Base-by-base conservation (phyloP, 2,113 vertebrate genomes). In the Alethe diademata region DNA sequence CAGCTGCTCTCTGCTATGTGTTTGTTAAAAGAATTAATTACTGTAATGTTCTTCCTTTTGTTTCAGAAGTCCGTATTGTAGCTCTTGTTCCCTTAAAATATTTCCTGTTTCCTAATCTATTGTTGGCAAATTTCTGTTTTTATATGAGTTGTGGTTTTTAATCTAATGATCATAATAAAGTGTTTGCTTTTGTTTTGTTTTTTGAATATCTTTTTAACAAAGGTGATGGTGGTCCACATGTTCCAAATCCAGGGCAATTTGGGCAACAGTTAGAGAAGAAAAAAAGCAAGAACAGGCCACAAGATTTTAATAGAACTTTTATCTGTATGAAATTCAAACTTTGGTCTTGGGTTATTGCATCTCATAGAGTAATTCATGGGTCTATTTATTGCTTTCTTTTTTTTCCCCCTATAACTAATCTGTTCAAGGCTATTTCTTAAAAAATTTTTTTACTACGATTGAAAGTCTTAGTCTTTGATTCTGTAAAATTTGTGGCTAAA, bases 41-140 rank as follows among this genome's bases (percentile, higher is more conserved):
- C 78, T 82, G 19, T 81, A 35, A 50, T 75, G 70, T 91, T 95
- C 61, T 96, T 91, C 71, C 91, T 86, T 93, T 92, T 93, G 89
- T 91, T 93, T 95, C 70, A 69, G 65, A 89, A 75, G 48, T 48
- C 58, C 84, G 29, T n/a, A 25, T 61, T 88, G 85, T 82, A 90
- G 70, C 54, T 90, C 38, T 45, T 61, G 40, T 79, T 92, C 81
- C 82, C 45, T 86, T 90, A 47, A 66, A 91, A 94, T 71, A 56
- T 76, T 90, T 96, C 92, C 94, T 90, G 93, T 83, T 97, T 91
- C 81, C 75, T 94, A 23, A 58, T 43, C 84, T 82, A 48, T 90
- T 94, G 58, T 85, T 62, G 81, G 81, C 74, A 92, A 85, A 66
- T 66, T 50, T 92, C 67, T 91, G 64, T 0, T 82, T 76, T 87